phyloP scores from a whole-genome alignment of 2,888 invertebrate species.

The Ichneumon xanthorius region DNA sequence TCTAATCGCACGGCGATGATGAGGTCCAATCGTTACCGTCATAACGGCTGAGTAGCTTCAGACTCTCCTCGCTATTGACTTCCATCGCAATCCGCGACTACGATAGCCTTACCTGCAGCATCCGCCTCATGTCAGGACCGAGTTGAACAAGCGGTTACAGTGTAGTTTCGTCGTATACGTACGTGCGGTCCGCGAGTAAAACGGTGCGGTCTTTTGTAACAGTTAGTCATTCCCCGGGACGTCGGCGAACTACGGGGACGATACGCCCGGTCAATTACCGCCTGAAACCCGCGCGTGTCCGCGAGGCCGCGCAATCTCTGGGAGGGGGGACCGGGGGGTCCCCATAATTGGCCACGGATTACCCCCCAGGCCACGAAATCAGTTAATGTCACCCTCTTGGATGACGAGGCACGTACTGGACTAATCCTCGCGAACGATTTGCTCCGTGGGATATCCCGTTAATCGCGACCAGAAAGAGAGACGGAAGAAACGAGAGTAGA shows the following conservation, averaged over 20 bases:
- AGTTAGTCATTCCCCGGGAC: constrained; percentile 76
- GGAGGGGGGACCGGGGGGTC: constrained; percentile 41
- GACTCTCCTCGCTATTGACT: constrained; percentile 4
- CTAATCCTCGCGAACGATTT: constrained; percentile 71
- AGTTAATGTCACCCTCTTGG: constrained; percentile 77
- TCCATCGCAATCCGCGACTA: background rate
- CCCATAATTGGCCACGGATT: constrained; percentile 78
- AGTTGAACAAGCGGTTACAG: constrained; percentile 2
- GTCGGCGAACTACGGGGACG: constrained; percentile 56
- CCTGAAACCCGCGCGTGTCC: constrained; percentile 70
- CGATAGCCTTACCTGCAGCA: background rate
- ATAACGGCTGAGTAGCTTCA: background rate
- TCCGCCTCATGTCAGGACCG: constrained; percentile 5
- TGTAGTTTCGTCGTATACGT: constrained; percentile 25
- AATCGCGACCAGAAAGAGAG: constrained; percentile 59
- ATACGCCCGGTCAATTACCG: constrained; percentile 75
- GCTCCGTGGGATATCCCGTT: constrained; percentile 68
- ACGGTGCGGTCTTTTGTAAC: constrained; percentile 74
- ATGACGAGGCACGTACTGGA: constrained; percentile 72
- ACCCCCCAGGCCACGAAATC: constrained; percentile 76
- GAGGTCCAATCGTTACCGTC: constrained; percentile 25
- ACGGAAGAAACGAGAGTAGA: constrained; percentile 35
- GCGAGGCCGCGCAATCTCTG: constrained; percentile 72
- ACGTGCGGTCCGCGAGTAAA: constrained; percentile 56
- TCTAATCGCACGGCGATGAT: constrained; percentile 20